Evolutionary conservation across 2,888 invertebrate genomes (phyloP), one percentile per base, ranked within the genome.

Genomic region (Chaitophorus viminalis): DNA sequence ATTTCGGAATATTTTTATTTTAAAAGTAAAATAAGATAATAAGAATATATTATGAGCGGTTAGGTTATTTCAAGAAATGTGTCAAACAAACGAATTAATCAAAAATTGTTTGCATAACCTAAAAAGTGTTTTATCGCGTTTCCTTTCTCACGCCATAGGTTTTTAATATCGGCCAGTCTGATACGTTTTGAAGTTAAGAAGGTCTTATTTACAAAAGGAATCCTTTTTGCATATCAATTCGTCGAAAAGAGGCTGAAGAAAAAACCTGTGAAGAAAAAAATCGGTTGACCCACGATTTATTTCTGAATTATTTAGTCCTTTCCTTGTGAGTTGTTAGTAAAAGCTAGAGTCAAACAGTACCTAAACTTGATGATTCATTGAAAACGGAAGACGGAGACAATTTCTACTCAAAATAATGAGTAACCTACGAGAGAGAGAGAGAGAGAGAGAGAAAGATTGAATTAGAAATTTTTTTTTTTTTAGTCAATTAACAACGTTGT

Each of bases 141-240:
- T 84, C 65, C 76, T 1, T 18, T 31, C 18, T 11, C 25, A 39
- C 18, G 31, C 60, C 65, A 31, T 65, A 68, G 81, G 39, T 87
- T 87, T 87, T 81, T 87, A 87, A 87, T 87, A 87, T 87, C 74
- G 54, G 46, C 87, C 60, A 54, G 60, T 70, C 72, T 11, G 74
- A 87, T 81, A 65, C 79, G 25, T 79, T 87, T 81, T 74, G 60
- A 74, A 60, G 39, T 46, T 79, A 79, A 87, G 79, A 87, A 87
- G 81, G 87, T 87, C 78, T 81, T 87, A 87, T 87, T 87, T 87
- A 87, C 87, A 87, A 87, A 87, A 87, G 81, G 46, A 87, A 81
- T 74, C 65, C 87, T 79, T 74, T 87, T 81, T 87, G 87, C 87
- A 87, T 87, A 87, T 86, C 86, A 86, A 86, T 87, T 31, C 46